These are phyloP conservation scores for Danionella cerebrum DNA, from an alignment of 2,113 vertebrate genomes.

Conservation along the genomic window DNA sequence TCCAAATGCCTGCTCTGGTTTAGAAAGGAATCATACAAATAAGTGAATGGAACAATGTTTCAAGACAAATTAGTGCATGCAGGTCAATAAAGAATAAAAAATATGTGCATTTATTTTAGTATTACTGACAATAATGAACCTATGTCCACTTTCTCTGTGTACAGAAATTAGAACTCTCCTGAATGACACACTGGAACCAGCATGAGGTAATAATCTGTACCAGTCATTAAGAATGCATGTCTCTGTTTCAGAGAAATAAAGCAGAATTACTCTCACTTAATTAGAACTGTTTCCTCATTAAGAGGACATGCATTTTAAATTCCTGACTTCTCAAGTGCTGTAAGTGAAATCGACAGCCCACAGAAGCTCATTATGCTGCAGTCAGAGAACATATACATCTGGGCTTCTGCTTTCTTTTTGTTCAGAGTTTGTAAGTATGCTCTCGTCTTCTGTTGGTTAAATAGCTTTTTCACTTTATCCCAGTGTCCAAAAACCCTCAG, in stretches of 20 bases:
- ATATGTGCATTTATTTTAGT: too few relatives aligned
- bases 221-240: constrained; percentile 58
- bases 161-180: neutral
- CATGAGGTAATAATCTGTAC: constrained; percentile 45
- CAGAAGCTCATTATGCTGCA: constrained; percentile 42
- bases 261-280: constrained; percentile 54
- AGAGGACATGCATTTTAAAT: constrained; percentile 56
- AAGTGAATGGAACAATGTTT: neutral
- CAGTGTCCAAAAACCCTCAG: too few relatives aligned
- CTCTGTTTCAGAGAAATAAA: constrained; percentile 50
- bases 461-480: too few relatives aligned
- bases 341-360: constrained; percentile 33
- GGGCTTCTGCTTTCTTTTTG: too few relatives aligned
- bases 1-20: neutral
- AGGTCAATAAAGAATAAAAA: too few relatives aligned
- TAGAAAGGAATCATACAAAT: neutral
- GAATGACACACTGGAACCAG: constrained; percentile 22
- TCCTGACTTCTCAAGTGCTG: constrained; percentile 42
- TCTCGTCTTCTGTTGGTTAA: too few relatives aligned
- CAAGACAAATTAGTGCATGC: too few relatives aligned
- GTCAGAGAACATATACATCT: constrained; percentile 32
- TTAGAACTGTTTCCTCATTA: constrained; percentile 54
- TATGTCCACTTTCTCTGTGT: neutral
- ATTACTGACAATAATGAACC: too few relatives aligned
- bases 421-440: too few relatives aligned